phyloP scores from a whole-genome alignment of 2,888 invertebrate genomes.

The Girardia tigrina region DNA sequence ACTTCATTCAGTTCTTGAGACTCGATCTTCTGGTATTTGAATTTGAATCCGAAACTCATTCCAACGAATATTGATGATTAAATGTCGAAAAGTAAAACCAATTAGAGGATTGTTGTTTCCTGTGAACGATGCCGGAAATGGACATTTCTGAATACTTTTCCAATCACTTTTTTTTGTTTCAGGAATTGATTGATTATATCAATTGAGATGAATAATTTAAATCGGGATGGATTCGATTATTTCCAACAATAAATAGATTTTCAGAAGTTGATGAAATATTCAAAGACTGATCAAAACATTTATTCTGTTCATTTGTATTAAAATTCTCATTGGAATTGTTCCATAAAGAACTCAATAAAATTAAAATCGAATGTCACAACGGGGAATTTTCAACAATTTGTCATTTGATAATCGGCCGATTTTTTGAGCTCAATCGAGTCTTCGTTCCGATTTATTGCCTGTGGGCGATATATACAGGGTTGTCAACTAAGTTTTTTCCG shows the following conservation, averaged over 20 bases:
- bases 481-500: too few relatives aligned
- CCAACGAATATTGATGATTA: conserved; percentile 98
- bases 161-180: neutral
- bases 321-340: neutral
- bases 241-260: neutral
- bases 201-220: neutral
- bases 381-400: too few relatives aligned
- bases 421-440: too few relatives aligned
- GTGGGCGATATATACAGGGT: too few relatives aligned
- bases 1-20: too few relatives aligned
- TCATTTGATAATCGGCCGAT: too few relatives aligned
- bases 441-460: too few relatives aligned
- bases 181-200: neutral
- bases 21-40: too few relatives aligned
- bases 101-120: conserved; percentile 55
- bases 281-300: neutral
- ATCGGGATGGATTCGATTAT: neutral
- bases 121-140: conserved; percentile 38
- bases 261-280: neutral
- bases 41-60: too few relatives aligned
- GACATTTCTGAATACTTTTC: conserved; percentile 38
- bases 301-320: neutral
- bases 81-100: conserved; percentile 79
- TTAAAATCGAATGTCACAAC: too few relatives aligned
- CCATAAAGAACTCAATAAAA: neutral